Evolutionary conservation across 2,113 vertebrate genomes (phyloP).

Genomic region (Brachypteracias leptosomus): DNA sequence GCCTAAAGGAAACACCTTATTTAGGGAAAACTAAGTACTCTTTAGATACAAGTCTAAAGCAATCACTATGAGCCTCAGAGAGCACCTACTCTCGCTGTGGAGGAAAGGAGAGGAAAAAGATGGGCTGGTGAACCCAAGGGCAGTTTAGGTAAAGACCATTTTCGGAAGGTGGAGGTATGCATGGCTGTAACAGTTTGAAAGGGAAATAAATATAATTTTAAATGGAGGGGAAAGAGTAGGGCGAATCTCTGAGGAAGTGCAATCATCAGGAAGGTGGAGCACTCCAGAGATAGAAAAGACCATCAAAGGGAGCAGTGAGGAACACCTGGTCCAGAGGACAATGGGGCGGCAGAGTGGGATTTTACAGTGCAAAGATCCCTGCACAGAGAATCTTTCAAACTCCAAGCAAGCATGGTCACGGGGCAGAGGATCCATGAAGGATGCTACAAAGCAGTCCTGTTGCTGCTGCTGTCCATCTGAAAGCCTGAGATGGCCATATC

Average conservation of each 20-base stretch:
- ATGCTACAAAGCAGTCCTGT: background rate
- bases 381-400: background rate
- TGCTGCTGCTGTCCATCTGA: background rate
- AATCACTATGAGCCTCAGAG: background rate
- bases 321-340: background rate
- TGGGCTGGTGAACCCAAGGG: background rate
- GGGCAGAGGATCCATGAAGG: background rate
- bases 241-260: background rate
- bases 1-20: background rate
- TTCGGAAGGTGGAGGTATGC: background rate
- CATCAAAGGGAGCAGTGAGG: background rate
- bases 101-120: background rate
- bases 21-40: background rate
- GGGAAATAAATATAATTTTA: background rate
- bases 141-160: background rate
- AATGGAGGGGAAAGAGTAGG: background rate
- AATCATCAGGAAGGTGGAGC: background rate
- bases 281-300: background rate
- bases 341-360: background rate
- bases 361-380: background rate
- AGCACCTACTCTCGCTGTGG: fast-evolving
- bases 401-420: background rate
- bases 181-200: background rate
- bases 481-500: background rate
- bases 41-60: background rate